Conservation (phyloP, 1,140 invertebrate species). For the Forficula auricularia region DNA sequence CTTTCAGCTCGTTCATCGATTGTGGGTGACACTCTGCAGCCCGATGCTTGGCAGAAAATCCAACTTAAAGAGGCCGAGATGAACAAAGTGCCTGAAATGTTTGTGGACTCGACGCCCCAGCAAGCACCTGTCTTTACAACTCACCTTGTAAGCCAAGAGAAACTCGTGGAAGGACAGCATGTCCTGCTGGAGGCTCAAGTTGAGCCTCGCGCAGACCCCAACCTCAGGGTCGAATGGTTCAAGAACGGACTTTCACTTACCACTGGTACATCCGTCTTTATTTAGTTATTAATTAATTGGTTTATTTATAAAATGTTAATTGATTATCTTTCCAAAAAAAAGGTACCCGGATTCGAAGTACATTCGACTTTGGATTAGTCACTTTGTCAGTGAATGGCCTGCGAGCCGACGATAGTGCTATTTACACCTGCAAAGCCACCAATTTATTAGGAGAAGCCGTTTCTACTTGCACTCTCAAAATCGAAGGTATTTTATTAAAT, state of each 20-base stretch:
- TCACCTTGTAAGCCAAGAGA: slow-evolving; percentile 71
- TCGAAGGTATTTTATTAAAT: slow-evolving; percentile 34
- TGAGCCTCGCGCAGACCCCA: slow-evolving; percentile 89
- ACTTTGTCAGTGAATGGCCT: slow-evolving; percentile 74
- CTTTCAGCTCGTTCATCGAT: slow-evolving; percentile 49
- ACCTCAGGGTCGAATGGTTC: slow-evolving; percentile 78
- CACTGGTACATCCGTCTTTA: slow-evolving; percentile 36
- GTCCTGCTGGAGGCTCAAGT: slow-evolving; percentile 87
- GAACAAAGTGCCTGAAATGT: slow-evolving; percentile 70
- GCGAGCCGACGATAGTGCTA: slow-evolving; percentile 74
- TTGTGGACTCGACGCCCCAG: slow-evolving; percentile 59
- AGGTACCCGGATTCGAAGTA: slow-evolving; percentile 62
- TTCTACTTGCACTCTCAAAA: slow-evolving; percentile 76
- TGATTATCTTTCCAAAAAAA: slow-evolving; percentile 1
- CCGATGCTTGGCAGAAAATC: slow-evolving; percentile 77
- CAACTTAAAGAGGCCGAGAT: slow-evolving; percentile 74
- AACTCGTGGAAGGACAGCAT: slow-evolving; percentile 72
- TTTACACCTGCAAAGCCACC: slow-evolving; percentile 84
- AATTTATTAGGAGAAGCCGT: slow-evolving; percentile 81
- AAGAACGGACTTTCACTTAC: slow-evolving; percentile 76
- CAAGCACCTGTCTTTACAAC: slow-evolving; percentile 81
- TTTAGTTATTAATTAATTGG: slow-evolving; percentile 6
- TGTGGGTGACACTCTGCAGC: slow-evolving; percentile 59
- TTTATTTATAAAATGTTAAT: slow-evolving; percentile 1
- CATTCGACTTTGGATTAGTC: slow-evolving; percentile 87